Evolutionary conservation across 64 coral and sea anemone genomes (phyloP), one percentile per base, ranked within the genome.

Genomic region (Montipora foliosa): DNA sequence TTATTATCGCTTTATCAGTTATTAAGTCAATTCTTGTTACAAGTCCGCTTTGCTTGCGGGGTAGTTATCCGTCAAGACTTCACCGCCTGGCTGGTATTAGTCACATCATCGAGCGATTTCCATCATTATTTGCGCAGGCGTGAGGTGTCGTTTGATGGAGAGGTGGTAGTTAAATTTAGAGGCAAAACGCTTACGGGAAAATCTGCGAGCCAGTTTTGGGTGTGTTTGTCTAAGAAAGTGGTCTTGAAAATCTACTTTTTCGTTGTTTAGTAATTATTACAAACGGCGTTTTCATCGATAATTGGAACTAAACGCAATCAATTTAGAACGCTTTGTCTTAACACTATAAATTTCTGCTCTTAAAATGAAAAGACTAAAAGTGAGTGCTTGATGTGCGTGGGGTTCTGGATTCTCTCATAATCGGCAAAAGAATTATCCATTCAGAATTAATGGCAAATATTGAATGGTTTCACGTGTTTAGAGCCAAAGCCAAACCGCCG

Each of bases 141-240:
- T 50, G 24, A 19, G 19, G 66, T 5, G n/a, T 71, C 67, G 6
- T 12, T 47, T 22, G 8, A 47, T 9, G 8, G 22, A 66, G 67
- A 50, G 82, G 62, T 13, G 66, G 82, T 86, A 22, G 44, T 22
- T 49, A 71, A 71, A 21, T 72, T 71, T 50, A 12, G 62, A 19
- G 66, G 82, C 76, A 78, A 50, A 50, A 84, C 62, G 53, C 37
- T 1, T 37, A 37, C 37, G 82, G 60, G 44, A 68, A 86, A 3
- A 71, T 47, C 21, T 71, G 20, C 64, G 82, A 46, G 66, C 66
- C 60, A 71, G 44, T 86, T 86, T 86, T 6, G 82, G 82, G 45
- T 86, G 82, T 48, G 16, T 51, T 49, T 12, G 29, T 72, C 44
- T 5, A 29, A 4, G 45, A 71, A 50, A 59, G 82, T 22, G 82